These are phyloP conservation scores for Drosophila lacicola DNA, from an alignment of 2,888 invertebrate genomes.

Conservation along the genomic window DNA sequence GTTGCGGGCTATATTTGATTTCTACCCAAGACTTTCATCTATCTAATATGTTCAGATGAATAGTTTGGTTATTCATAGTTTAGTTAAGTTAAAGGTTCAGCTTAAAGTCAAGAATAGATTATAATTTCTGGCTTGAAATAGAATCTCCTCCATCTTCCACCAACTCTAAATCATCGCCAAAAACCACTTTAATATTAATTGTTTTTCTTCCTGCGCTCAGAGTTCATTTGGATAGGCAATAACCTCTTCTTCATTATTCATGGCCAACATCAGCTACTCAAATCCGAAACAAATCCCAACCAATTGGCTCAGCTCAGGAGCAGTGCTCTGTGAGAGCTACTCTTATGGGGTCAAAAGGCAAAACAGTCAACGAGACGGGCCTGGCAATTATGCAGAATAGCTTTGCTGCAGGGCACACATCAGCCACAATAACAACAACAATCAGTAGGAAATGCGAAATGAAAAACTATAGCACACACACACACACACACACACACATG, in stretches of 20 bases:
- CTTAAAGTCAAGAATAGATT: no score
- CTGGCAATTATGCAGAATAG: conserved; percentile 58
- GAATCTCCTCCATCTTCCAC: no score
- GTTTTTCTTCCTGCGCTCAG: not conserved
- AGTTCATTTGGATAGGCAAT: conserved; percentile 31
- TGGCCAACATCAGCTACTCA: conserved; percentile 41
- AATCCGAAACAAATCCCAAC: conserved; percentile 40
- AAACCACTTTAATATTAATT: conserved; percentile 2
- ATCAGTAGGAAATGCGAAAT: conserved; percentile 20
- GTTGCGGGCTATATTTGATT: no score
- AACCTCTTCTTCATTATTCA: conserved; percentile 31
- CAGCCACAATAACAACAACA: conserved; percentile 29
- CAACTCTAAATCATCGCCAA: no score
- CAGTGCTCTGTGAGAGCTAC: conserved; percentile 15
- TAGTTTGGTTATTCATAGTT: no score
- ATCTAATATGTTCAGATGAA: no score
- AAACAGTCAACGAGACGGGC: conserved; percentile 31
- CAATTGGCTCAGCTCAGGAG: conserved; percentile 47
- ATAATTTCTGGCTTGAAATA: no score
- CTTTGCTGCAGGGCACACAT: conserved; percentile 47
- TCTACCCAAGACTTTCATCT: no score
- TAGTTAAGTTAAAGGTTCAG: no score
- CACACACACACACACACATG: conserved; percentile 24
- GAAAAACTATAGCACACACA: conserved; percentile 43
- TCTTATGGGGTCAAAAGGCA: conserved; percentile 29